phyloP scores from a whole-genome alignment of 2,797 vertebrate genomes.

The Mormyrops boulengeri region DNA sequence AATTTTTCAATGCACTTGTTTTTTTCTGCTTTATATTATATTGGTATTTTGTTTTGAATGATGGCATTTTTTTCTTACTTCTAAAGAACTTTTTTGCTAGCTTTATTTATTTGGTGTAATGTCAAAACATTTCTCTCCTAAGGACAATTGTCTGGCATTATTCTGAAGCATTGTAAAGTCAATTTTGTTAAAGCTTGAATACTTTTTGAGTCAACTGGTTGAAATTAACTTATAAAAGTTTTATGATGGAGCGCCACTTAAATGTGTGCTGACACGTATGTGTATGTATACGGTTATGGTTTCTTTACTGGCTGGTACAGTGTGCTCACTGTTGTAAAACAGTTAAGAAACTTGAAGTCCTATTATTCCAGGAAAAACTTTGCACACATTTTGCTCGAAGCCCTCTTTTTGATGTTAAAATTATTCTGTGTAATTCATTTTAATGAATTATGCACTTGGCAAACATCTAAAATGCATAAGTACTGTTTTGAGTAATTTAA shows the following conservation, averaged over 20 bases:
- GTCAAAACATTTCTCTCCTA: background rate
- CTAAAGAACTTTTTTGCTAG: background rate
- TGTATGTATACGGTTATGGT: background rate
- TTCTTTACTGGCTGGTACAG: conserved; percentile 2
- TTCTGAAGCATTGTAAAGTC: background rate
- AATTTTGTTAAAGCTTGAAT: background rate
- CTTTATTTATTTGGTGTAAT: background rate
- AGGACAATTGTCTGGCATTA: background rate
- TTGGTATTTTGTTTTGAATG: background rate
- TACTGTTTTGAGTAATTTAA: background rate
- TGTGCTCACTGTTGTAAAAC: background rate
- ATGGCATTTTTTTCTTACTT: background rate
- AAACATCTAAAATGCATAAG: background rate
- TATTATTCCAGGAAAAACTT: background rate
- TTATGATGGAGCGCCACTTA: background rate
- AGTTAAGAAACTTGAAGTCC: background rate
- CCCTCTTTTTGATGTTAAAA: background rate
- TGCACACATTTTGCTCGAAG: background rate
- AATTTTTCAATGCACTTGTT: background rate
- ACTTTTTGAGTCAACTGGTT: background rate
- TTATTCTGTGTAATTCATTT: background rate
- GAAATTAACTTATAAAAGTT: background rate
- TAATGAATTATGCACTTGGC: background rate
- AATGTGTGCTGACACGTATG: background rate
- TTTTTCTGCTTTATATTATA: background rate